Evolutionary conservation across 1,140 invertebrate species (phyloP).

Genomic region (Spodoptera litura): DNA sequence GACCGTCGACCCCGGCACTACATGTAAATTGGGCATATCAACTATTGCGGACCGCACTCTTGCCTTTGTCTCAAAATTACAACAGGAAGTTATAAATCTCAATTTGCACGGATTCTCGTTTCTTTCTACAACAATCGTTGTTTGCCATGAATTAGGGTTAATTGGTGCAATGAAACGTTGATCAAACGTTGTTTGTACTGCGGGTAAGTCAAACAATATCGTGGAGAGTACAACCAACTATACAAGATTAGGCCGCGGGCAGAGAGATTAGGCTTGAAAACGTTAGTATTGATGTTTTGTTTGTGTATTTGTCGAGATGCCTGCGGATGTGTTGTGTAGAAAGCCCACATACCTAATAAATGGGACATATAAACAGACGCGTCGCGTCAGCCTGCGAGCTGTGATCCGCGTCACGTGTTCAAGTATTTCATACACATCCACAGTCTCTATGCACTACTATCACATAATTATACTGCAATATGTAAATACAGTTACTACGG

Average conservation of each 20-base stretch:
- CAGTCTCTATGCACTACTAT: no score
- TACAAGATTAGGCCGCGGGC: slow-evolving; percentile 8
- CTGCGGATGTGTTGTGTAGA: neutral
- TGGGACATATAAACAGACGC: slow-evolving; percentile 45
- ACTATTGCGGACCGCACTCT: neutral
- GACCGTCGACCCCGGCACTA: slow-evolving; percentile 21
- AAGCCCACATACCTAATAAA: slow-evolving; percentile 29
- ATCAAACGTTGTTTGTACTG: slow-evolving; percentile 34
- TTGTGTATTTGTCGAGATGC: slow-evolving; percentile 9
- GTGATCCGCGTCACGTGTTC: neutral
- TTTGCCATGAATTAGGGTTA: slow-evolving; percentile 42
- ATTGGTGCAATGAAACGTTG: slow-evolving; percentile 42
- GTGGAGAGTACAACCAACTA: neutral
- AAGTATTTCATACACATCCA: neutral
- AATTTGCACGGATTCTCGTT: slow-evolving; percentile 42
- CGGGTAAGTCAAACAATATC: slow-evolving; percentile 9
- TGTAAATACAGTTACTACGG: no score
- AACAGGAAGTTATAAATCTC: slow-evolving; percentile 41
- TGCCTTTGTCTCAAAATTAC: slow-evolving; percentile 40
- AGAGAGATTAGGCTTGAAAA: slow-evolving; percentile 4
- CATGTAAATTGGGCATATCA: slow-evolving; percentile 32
- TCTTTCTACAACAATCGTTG: slow-evolving; percentile 18
- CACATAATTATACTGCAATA: no score
- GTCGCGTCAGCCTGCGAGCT: neutral
- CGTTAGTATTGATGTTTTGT: slow-evolving; percentile 4